phyloP scores from a whole-genome alignment of 2,113 vertebrate genomes.

The Istiophorus platypterus region DNA sequence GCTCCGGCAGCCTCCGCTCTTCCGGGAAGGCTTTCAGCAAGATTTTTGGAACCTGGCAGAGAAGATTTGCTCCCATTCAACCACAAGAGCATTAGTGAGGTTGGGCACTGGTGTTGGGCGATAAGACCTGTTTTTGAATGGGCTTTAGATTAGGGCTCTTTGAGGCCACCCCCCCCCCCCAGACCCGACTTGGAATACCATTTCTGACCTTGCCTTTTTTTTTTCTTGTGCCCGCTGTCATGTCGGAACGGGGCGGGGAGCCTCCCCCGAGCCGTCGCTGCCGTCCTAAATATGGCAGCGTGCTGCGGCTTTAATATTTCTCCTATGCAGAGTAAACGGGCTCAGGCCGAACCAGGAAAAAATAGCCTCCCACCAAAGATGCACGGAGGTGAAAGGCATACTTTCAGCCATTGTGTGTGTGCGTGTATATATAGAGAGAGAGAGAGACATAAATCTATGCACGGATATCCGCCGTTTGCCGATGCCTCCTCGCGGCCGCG shows the following conservation, averaged over 20 bases:
- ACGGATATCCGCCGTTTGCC: slow-evolving; percentile 7
- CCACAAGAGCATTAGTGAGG: slow-evolving; percentile 55
- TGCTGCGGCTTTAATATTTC: background rate
- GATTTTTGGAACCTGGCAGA: slow-evolving; percentile 36
- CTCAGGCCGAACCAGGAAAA: background rate
- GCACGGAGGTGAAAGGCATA: background rate
- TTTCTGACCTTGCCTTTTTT: slow-evolving; percentile 8
- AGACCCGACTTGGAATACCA: slow-evolving; percentile 19
- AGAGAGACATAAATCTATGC: slow-evolving; percentile 16
- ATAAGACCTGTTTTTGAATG: slow-evolving; percentile 39
- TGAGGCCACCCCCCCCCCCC: slow-evolving; percentile 12
- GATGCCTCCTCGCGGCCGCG: too few species aligned
- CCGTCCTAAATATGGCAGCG: background rate
- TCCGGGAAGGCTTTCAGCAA: slow-evolving; percentile 10
- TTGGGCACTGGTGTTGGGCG: slow-evolving; percentile 42
- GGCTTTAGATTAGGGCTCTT: slow-evolving; percentile 51
- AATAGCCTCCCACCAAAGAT: background rate
- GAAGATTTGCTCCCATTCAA: slow-evolving; percentile 54
- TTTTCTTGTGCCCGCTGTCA: background rate
- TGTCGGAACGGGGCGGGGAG: background rate
- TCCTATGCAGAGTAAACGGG: background rate
- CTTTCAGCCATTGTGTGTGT: background rate
- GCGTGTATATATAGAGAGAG: too few species aligned
- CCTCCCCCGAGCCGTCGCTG: background rate
- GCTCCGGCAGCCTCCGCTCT: background rate